Percentiles rank a stretch among this genome's conserved stretches.
Conservation (phyloP, 2,797 vertebrate species). For the Lepidocolaptes lacrymiger region DNA sequence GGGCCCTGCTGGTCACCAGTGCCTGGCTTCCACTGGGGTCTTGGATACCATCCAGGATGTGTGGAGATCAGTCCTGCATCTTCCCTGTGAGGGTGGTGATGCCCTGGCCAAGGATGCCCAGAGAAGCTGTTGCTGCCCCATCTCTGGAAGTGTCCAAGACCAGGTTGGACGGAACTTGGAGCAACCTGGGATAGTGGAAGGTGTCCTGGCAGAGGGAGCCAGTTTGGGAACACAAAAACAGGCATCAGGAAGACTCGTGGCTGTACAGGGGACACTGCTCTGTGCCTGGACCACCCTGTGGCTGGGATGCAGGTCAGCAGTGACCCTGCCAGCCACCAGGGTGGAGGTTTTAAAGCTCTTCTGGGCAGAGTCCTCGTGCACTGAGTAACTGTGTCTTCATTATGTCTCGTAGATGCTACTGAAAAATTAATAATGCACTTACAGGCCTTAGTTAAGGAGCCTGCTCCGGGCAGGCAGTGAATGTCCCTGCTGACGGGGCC, state of each 20-base stretch:
- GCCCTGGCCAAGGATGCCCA: neutral
- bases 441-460: neutral
- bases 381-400: constrained; percentile 19
- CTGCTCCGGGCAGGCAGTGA: neutral
- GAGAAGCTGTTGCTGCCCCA: neutral
- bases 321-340: neutral
- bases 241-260: neutral
- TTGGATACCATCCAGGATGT: neutral
- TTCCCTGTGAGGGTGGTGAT: neutral
- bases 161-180: accelerated
- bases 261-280: neutral
- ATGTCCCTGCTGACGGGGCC: neutral
- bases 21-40: neutral
- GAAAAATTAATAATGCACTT: constrained; percentile 51
- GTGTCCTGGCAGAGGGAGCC: neutral
- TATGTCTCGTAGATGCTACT: constrained; percentile 15
- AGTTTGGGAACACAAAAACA: neutral
- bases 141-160: neutral
- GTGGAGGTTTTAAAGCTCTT: neutral
- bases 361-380: neutral
- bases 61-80: neutral
- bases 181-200: accelerated
- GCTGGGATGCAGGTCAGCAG: neutral
- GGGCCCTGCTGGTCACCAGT: neutral
- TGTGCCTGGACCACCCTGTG: accelerated